Conservation (phyloP, 1,140 invertebrate genomes). For the Campoletis sonorensis region DNA sequence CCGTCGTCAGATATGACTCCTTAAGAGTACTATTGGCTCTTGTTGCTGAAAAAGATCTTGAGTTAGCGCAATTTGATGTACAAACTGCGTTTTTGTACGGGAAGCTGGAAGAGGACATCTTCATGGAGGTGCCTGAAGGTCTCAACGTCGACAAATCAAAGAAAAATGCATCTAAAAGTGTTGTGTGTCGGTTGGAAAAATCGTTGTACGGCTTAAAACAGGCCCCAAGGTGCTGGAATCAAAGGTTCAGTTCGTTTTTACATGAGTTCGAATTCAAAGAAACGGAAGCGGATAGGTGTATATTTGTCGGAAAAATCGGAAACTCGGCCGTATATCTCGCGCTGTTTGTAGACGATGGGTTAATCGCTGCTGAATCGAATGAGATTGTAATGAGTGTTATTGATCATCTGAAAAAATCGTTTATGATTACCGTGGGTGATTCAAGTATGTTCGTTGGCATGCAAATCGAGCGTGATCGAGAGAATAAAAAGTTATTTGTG, state of each 20-base stretch:
- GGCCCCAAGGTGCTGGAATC: constrained; percentile 68
- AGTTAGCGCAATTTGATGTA: constrained; percentile 64
- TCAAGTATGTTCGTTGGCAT: constrained; percentile 58
- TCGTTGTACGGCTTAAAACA: constrained; percentile 74
- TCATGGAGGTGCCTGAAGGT: constrained; percentile 69
- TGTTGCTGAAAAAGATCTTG: constrained; percentile 57
- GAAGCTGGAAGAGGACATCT: constrained; percentile 70
- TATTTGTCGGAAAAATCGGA: constrained; percentile 47
- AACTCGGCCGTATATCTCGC: constrained; percentile 36
- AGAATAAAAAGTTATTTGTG: constrained; percentile 48
- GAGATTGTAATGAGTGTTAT: constrained; percentile 49
- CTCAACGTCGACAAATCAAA: constrained; percentile 49
- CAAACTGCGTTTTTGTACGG: constrained; percentile 72
- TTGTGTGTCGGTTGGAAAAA: constrained; percentile 65
- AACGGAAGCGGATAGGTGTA: constrained; percentile 54
- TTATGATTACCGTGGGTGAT: constrained; percentile 40
- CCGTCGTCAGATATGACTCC: constrained; percentile 60
- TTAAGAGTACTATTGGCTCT: constrained; percentile 62
- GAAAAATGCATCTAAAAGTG: constrained; percentile 52
- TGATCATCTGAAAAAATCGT: constrained; percentile 51
- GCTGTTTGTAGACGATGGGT: constrained; percentile 52
- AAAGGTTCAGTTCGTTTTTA: constrained; percentile 55
- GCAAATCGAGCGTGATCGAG: constrained; percentile 57
- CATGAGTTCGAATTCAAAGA: constrained; percentile 47
- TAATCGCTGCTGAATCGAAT: constrained; percentile 49